Percentiles rank a stretch among this genome's conserved stretches.
Conservation (phyloP, 2,113 vertebrate genomes). For the Abramis brama region DNA sequence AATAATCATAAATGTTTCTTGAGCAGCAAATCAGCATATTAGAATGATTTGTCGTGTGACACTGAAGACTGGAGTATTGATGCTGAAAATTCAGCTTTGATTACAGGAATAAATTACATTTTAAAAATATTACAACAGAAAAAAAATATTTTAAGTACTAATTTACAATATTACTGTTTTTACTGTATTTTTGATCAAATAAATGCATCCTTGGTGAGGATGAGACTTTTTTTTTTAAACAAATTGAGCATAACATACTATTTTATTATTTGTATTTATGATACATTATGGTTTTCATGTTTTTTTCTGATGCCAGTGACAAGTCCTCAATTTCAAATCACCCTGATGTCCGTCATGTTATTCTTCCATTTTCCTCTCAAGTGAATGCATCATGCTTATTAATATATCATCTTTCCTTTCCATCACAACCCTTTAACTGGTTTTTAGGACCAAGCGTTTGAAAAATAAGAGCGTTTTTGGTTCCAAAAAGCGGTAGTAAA, state of each 20-base stretch:
- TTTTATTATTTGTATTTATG: background rate
- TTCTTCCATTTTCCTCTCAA: background rate
- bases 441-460: background rate
- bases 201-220: background rate
- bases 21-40: too few species aligned
- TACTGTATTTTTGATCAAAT: background rate
- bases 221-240: background rate
- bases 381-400: background rate
- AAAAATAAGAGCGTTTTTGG: background rate
- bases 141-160: background rate
- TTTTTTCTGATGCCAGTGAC: background rate
- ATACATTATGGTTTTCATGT: background rate
- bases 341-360: background rate
- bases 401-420: background rate
- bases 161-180: background rate
- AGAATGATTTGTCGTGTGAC: too few species aligned
- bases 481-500: slow-evolving; percentile 36
- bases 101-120: background rate
- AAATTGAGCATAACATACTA: background rate
- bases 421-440: background rate
- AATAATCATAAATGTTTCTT: too few species aligned
- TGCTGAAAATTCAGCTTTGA: background rate
- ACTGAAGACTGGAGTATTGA: background rate
- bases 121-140: background rate
- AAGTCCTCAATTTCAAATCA: background rate